Evolutionary conservation across 2,797 vertebrate species (phyloP).

Genomic region (Hozukius guyotensis): DNA sequence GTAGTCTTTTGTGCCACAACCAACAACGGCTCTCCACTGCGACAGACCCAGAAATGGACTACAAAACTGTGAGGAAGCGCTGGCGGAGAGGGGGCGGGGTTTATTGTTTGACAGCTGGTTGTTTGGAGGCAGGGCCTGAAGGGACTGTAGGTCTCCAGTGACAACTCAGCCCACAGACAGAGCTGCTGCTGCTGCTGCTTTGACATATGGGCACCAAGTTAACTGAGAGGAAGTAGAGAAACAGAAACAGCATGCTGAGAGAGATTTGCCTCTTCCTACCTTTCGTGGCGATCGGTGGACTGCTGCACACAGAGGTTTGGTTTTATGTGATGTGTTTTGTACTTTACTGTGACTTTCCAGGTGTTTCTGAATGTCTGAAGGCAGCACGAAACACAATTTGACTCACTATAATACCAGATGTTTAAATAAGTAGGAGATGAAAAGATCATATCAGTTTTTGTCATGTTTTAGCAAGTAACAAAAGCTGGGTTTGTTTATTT

Average conservation of each 20-base stretch:
- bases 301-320: conserved; percentile 49
- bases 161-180: conserved; percentile 42
- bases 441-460: not conserved
- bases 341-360: not conserved
- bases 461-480: not conserved
- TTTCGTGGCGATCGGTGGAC: conserved; percentile 24
- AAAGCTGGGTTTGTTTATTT: not conserved
- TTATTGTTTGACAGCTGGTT: conserved; percentile 13
- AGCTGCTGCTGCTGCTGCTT: not conserved
- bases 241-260: conserved; percentile 38
- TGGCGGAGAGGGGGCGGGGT: conserved; percentile 23
- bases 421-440: not conserved
- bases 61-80: conserved; percentile 40
- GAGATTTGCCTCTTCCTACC: not conserved
- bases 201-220: not conserved
- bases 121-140: conserved; percentile 62
- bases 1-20: conserved; percentile 52
- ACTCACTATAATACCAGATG: not conserved
- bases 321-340: not conserved
- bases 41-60: conserved; percentile 36
- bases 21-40: accelerated
- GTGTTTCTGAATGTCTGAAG: not conserved
- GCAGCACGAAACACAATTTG: not conserved
- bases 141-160: conserved; percentile 21
- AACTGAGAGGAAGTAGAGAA: not conserved